Conservation (phyloP, 1,140 invertebrate genomes). For the Drosophila lini region DNA sequence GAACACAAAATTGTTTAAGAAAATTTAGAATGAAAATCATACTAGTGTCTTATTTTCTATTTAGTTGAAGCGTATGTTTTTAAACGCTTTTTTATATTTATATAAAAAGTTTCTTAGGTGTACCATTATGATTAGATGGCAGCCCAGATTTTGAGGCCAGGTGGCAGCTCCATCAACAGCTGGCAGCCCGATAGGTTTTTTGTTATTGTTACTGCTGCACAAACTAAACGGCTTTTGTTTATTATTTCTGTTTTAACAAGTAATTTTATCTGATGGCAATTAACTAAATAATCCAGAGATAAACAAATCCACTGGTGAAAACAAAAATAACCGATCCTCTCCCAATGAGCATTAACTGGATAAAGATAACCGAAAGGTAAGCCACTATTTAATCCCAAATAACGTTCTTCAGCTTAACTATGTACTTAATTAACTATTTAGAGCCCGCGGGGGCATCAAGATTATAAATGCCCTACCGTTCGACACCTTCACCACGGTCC, state of each 20-base stretch:
- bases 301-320: neutral
- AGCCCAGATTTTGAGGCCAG: neutral
- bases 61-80: no score
- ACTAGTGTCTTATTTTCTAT: no score
- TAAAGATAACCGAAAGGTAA: slow-evolving; percentile 83
- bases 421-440: slow-evolving; percentile 7
- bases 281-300: neutral
- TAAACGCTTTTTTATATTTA: no score
- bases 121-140: slow-evolving; percentile 14
- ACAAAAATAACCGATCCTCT: neutral
- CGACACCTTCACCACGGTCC: slow-evolving; percentile 78
- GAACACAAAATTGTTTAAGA: no score
- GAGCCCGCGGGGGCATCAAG: slow-evolving; percentile 83
- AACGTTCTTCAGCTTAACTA: neutral
- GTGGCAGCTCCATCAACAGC: slow-evolving; percentile 16
- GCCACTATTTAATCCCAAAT: neutral
- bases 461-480: slow-evolving; percentile 82
- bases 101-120: neutral
- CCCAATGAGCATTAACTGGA: slow-evolving; percentile 82
- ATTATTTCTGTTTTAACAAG: neutral
- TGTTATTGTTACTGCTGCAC: slow-evolving; percentile 17
- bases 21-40: no score
- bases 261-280: neutral
- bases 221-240: slow-evolving; percentile 24
- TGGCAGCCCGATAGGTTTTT: slow-evolving; percentile 20